Base-by-base conservation (phyloP, 2,113 vertebrate genomes). In the Aix galericulata region DNA sequence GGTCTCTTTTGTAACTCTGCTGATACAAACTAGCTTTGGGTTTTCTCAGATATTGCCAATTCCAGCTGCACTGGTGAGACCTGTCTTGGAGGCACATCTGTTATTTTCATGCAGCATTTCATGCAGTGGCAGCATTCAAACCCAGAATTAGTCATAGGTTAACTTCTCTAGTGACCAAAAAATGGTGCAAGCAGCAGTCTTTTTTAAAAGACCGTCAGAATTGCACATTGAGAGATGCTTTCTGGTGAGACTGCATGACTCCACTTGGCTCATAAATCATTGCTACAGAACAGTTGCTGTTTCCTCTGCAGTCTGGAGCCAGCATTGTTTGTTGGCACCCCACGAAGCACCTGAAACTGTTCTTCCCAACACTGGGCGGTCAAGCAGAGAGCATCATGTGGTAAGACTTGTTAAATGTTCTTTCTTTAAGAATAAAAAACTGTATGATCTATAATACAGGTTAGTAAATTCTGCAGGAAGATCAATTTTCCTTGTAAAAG, bases 231-330 rank as follows among this genome's bases (percentile, higher is more conserved):
- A 7, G 62, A 81, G 53, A 20, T 48, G 66, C 44, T 69, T 36
- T 75, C 64, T 31, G 56, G 26, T 20, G 85, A 68, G 56, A n/a
- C 52, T 71, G 56, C 6, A 1, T 14, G 68, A 34, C 68, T 90
- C 60, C 48, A 9, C 86, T 55, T 44, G 2, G 73, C 74, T 91
- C 48, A 44, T 25, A 82, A 91, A 84, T 79, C 91, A 56, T 52
- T 0, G 0, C 79, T 46, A 6, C 63, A 15, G 34, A 72, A 38
- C 1, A 0, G 16, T 8, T 48, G 60, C 0, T 0, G 46, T 48
- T 82, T 75, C 71, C 71, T 62, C 79, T 62, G 76, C 59, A 63
- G 50, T 8, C 82, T 52, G 38, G 22, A 81, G 79, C 76, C 80
- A 34, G 11, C 2, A 0, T 17, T 60, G 46, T 55, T 88, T 91